A percentile compares a stretch with the other conserved stretches of the same genome.
These are phyloP conservation scores for Drosophila ambigua DNA, from an alignment of 1,140 invertebrate genomes.

Conservation along the genomic window DNA sequence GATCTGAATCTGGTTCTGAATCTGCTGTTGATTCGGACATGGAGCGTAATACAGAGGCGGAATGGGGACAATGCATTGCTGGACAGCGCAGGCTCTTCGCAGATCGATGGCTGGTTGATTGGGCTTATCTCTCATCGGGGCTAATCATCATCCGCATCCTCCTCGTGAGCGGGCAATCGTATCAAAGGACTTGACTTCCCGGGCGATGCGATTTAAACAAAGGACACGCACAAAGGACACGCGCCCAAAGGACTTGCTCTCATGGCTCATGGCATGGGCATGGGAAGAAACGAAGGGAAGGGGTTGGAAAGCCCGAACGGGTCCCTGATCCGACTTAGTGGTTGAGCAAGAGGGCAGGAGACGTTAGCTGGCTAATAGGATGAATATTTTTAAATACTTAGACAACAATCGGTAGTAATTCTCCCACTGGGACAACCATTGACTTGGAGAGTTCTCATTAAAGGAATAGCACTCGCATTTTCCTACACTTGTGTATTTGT, in stretches of 20 bases:
- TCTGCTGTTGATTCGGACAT: constrained; percentile 14
- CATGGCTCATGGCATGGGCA: too few species aligned
- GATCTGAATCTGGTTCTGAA: background rate
- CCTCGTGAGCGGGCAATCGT: constrained; percentile 41
- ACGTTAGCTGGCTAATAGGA: constrained; percentile 35
- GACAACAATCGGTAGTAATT: background rate
- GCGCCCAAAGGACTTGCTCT: constrained; percentile 46
- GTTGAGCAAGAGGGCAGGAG: constrained; percentile 6
- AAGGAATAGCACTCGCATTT: too few species aligned
- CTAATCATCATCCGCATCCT: constrained; percentile 20
- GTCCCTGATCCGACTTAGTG: constrained; percentile 47
- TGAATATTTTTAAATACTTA: constrained; percentile 29
- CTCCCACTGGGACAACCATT: too few species aligned
- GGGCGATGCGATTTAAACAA: constrained; percentile 56
- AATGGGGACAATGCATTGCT: background rate
- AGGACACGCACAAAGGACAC: constrained; percentile 44
- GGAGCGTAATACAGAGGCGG: background rate
- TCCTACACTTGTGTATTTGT: too few species aligned
- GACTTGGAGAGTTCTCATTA: too few species aligned
- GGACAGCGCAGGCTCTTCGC: background rate
- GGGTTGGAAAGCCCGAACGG: constrained; percentile 19
- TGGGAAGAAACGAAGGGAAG: background rate
- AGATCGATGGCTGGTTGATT: constrained; percentile 20
- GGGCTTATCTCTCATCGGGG: background rate
- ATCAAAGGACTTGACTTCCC: constrained; percentile 67